These are phyloP conservation scores for Platanista minor DNA, from an alignment of 2,113 vertebrate genomes.

Conservation along the genomic window DNA sequence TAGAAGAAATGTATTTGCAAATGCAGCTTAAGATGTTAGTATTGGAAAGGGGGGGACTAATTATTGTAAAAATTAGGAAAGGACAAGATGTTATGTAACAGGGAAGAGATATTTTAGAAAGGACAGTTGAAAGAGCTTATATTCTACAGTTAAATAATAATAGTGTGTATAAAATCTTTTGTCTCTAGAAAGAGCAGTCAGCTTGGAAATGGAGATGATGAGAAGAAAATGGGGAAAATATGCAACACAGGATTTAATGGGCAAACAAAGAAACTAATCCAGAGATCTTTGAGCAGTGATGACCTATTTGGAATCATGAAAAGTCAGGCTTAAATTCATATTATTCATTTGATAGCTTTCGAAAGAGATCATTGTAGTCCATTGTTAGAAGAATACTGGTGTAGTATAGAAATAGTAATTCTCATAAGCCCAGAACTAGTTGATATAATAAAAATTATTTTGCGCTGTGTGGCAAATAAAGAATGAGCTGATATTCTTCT, in stretches of 20 bases:
- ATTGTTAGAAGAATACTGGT: neutral
- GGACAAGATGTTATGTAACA: neutral
- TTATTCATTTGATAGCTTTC: neutral
- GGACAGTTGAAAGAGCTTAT: neutral
- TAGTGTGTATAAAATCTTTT: neutral
- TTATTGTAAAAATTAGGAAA: neutral
- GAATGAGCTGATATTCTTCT: neutral
- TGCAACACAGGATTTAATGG: neutral
- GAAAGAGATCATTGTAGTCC: neutral
- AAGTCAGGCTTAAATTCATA: neutral
- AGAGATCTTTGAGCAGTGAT: neutral
- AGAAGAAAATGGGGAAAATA: neutral
- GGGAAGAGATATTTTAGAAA: neutral
- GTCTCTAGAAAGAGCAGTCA: neutral
- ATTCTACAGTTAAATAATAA: neutral
- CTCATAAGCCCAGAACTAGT: neutral
- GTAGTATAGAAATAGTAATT: neutral
- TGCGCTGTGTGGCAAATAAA: neutral
- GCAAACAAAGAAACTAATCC: neutral
- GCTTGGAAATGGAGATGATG: neutral
- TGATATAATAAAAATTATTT: neutral
- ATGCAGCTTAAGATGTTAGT: neutral
- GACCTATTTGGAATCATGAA: neutral
- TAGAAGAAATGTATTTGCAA: neutral
- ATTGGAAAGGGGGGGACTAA: neutral